A percentile compares a stretch with the other conserved stretches of the same genome.
These are phyloP conservation scores for Bos taurus DNA, from an alignment of 2,113 vertebrate genomes.

Conservation along the genomic window DNA sequence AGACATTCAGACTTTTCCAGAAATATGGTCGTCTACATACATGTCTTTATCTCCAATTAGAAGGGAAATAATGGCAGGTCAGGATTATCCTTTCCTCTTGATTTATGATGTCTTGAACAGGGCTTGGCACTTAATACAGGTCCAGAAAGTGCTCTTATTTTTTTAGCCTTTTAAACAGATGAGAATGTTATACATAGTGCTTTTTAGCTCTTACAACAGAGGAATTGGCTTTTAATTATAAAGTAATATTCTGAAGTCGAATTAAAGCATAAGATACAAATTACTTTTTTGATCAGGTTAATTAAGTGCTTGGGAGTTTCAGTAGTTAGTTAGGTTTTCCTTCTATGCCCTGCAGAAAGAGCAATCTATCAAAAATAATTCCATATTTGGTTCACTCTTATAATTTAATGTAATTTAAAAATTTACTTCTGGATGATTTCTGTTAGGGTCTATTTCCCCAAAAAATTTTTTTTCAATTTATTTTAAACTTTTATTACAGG, in stretches of 20 bases:
- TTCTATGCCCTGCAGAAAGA: background rate
- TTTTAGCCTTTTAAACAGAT: background rate
- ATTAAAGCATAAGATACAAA: background rate
- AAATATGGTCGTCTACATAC: background rate
- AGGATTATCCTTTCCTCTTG: background rate
- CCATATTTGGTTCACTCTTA: background rate
- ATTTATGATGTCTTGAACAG: background rate
- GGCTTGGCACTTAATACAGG: background rate
- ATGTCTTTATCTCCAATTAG: background rate
- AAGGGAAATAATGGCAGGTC: background rate
- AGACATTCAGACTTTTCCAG: background rate
- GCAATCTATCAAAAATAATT: background rate
- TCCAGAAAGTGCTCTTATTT: background rate
- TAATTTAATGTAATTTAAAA: background rate
- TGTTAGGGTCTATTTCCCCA: background rate
- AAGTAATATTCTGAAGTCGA: background rate
- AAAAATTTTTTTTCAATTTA: background rate
- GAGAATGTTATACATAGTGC: background rate
- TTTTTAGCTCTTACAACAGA: background rate
- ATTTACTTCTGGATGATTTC: background rate
- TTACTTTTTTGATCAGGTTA: background rate
- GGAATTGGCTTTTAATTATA: constrained; percentile 11
- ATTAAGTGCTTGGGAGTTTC: background rate
- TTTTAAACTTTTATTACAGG: background rate
- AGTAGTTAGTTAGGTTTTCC: background rate